These are phyloP conservation scores for Plutella xylostella DNA, from an alignment of 2,888 invertebrate species.

Conservation along the genomic window DNA sequence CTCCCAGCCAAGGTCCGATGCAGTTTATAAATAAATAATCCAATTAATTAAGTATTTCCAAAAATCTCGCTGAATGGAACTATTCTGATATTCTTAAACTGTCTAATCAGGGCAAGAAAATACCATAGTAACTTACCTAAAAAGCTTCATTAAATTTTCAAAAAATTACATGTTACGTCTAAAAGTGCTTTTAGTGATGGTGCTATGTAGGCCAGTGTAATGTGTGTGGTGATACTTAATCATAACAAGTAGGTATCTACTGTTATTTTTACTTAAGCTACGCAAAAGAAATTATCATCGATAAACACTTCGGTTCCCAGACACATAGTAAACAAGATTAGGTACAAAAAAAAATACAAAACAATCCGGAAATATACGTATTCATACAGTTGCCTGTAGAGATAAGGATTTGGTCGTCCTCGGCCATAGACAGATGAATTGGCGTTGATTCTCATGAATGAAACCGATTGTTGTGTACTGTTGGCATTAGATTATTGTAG, in stretches of 20 bases:
- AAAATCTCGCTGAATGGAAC: no score
- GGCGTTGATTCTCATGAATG: slow-evolving; percentile 51
- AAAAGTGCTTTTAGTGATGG: no score
- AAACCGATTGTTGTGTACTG: slow-evolving; percentile 45
- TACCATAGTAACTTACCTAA: slow-evolving; percentile 16
- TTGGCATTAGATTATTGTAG: slow-evolving; percentile 48
- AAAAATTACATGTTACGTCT: no score
- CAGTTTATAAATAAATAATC: slow-evolving; percentile 62
- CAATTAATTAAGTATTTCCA: no score
- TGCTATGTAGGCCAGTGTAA: no score
- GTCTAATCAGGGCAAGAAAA: slow-evolving; percentile 46
- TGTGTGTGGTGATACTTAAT: no score
- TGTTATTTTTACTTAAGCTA: no score
- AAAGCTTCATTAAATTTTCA: no score
- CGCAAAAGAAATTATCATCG: slow-evolving; percentile 52
- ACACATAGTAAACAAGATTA: slow-evolving; percentile 30
- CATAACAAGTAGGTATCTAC: no score
- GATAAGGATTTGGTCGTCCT: slow-evolving; percentile 28
- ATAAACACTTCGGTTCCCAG: slow-evolving; percentile 38
- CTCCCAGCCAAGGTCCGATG: slow-evolving; percentile 53
- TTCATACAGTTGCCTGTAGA: slow-evolving; percentile 15
- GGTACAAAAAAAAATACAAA: slow-evolving; percentile 20
- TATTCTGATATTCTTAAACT: no score
- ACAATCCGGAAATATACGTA: slow-evolving; percentile 23
- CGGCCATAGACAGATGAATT: slow-evolving; percentile 34